These are phyloP conservation scores for Drepana arcuata DNA, from an alignment of 1,140 invertebrate genomes.

Conservation along the genomic window DNA sequence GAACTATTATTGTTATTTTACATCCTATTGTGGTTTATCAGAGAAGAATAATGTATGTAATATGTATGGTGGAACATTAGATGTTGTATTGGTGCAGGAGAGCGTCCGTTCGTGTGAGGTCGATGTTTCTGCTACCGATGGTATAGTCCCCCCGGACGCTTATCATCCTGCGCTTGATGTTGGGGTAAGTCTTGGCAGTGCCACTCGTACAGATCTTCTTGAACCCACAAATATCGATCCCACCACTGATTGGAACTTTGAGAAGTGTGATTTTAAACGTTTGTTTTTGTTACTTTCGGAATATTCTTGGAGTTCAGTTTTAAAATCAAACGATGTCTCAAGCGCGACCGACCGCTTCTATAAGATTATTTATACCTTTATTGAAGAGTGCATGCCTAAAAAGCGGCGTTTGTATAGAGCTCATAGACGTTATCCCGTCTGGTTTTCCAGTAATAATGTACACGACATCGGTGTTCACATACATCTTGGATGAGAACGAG, in stretches of 20 bases:
- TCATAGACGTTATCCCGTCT: too few relatives aligned
- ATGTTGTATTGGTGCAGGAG: too few relatives aligned
- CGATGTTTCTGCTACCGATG: neutral
- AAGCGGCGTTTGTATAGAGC: too few relatives aligned
- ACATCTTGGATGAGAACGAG: too few relatives aligned
- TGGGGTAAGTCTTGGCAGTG: neutral
- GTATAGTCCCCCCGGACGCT: constrained; percentile 1
- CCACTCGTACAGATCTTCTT: neutral
- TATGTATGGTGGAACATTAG: neutral
- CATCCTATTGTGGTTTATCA: neutral
- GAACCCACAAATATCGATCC: constrained; percentile 2
- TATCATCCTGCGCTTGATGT: constrained; percentile 4
- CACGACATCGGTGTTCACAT: too few relatives aligned
- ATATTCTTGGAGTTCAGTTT: too few relatives aligned
- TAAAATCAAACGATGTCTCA: too few relatives aligned
- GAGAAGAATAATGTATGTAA: too few relatives aligned
- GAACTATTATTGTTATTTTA: constrained; percentile 6
- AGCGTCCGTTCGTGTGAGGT: neutral
- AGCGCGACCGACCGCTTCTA: too few relatives aligned
- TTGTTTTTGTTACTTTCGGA: neutral
- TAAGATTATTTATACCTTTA: too few relatives aligned
- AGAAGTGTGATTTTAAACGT: neutral
- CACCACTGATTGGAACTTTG: constrained; percentile 4
- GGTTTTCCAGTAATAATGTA: too few relatives aligned
- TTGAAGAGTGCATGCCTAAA: too few relatives aligned